These are phyloP conservation scores for Neolamprologus ventralis DNA, from an alignment of 2,113 vertebrate species.

Conservation along the genomic window DNA sequence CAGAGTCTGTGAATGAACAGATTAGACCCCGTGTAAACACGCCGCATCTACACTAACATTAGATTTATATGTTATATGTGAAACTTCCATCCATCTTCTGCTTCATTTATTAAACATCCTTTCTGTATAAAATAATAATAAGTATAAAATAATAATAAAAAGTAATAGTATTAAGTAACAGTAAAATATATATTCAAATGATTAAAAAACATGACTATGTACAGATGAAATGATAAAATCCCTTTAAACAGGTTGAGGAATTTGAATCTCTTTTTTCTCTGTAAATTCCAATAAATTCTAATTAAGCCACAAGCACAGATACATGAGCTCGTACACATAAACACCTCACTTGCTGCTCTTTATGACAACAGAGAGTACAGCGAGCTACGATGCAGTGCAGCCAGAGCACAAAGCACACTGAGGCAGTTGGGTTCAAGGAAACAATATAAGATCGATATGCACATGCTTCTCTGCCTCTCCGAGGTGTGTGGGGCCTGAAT, in stretches of 20 bases:
- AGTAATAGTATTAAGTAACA: not conserved
- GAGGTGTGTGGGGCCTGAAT: constrained; percentile 44
- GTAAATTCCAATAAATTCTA: not conserved
- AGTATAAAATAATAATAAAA: constrained; percentile 9
- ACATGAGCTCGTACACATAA: not conserved
- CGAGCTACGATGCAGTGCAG: constrained; percentile 6
- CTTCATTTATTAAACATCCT: constrained; percentile 41
- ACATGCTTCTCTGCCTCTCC: constrained; percentile 38
- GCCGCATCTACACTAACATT: constrained; percentile 11
- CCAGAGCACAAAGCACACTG: not conserved
- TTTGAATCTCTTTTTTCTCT: not conserved
- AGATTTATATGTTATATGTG: constrained; percentile 21
- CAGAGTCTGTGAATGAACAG: constrained; percentile 26
- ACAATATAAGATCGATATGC: constrained; percentile 62
- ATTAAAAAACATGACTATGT: constrained; percentile 13
- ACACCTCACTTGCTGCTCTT: not conserved
- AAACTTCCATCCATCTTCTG: not conserved
- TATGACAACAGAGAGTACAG: constrained; percentile 17
- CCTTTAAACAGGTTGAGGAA: not conserved
- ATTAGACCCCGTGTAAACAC: constrained; percentile 33
- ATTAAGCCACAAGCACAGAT: not conserved
- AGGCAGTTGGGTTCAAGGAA: constrained; percentile 54
- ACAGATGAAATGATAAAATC: not conserved
- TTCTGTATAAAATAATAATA: constrained; percentile 17
- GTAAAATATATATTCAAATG: not conserved